Percentiles rank a stretch among this genome's conserved stretches.
Conservation (phyloP, 2,797 vertebrate genomes). For the Cheirogaleus major region DNA sequence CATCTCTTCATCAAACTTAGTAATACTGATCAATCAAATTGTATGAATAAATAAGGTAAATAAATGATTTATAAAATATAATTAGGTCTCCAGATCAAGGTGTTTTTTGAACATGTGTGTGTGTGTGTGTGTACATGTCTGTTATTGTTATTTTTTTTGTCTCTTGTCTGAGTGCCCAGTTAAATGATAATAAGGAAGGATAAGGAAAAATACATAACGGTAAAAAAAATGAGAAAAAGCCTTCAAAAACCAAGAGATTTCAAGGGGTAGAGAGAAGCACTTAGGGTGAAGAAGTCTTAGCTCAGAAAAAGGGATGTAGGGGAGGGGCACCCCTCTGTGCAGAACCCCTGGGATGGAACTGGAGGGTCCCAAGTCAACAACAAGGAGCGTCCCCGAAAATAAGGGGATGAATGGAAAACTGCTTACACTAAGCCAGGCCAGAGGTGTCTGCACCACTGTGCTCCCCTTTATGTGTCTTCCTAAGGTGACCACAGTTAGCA, state of each 20-base stretch:
- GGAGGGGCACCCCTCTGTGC: not conserved
- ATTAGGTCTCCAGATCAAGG: not conserved
- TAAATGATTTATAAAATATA: not conserved
- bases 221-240: not conserved
- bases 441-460: not conserved
- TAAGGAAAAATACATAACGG: not conserved
- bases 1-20: not conserved
- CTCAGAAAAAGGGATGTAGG: not conserved
- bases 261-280: not conserved
- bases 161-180: not conserved
- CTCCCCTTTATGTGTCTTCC: not conserved
- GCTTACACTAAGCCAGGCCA: not conserved
- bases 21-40: not conserved
- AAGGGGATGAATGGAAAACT: not conserved
- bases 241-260: not conserved
- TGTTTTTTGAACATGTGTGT: not conserved
- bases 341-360: accelerated
- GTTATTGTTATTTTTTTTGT: accelerated
- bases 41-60: not conserved
- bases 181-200: not conserved
- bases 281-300: not conserved
- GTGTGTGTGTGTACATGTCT: not conserved
- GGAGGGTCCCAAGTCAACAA: not conserved
- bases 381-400: not conserved
- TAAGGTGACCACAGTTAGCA: not conserved